Evolutionary conservation across 2,113 vertebrate genomes (phyloP), one percentile per base, ranked within the genome.

Genomic region (Notarius lentiginosus): DNA sequence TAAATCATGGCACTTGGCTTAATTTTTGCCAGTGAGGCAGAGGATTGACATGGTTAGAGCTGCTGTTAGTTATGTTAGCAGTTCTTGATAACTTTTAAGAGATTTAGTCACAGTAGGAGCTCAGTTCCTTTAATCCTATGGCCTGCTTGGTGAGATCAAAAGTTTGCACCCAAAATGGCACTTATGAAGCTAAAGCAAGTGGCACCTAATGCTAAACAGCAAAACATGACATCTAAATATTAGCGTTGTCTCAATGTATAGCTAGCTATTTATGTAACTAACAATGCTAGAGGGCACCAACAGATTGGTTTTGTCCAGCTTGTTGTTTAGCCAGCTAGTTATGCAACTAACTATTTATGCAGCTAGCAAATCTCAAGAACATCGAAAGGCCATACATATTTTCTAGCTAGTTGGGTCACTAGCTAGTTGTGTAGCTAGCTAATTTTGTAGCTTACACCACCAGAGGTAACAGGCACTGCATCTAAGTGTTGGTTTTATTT

Each of bases 1-100:
- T 77, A 87, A 84, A 87, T 79, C 60, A 68, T 55, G n/a, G 53
- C 34, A 56, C 58, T 30, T 70, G 79, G 65, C 85, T 87, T 30
- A 24, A 1, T 6, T 82, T 68, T 86, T 7, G 20, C 75, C 47
- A 79, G 41, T 27, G 41, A 30, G 12, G 41, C 66, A 79, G 22
- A 77, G 27, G 58, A 66, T 22, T 87, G 72, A 83, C 51, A 65
- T 56, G 30, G 24, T 73, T 82, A 51, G 27, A 58, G 41, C 20
- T 65, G 75, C 22, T 34, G 22, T 65, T 75, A 77, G 60, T 73
- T 30, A 6, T 83, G 24, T 70, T 53, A 66, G 65, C 49, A 10
- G 20, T 83, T 70, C 63, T 30, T 55, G 24, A 49, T 55, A 75
- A 60, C 68, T 53, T 84, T 65, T 56, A 41, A 27, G 53, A n/a